Conservation (phyloP, 1,140 invertebrate species). For the Holotrichia oblita region DNA sequence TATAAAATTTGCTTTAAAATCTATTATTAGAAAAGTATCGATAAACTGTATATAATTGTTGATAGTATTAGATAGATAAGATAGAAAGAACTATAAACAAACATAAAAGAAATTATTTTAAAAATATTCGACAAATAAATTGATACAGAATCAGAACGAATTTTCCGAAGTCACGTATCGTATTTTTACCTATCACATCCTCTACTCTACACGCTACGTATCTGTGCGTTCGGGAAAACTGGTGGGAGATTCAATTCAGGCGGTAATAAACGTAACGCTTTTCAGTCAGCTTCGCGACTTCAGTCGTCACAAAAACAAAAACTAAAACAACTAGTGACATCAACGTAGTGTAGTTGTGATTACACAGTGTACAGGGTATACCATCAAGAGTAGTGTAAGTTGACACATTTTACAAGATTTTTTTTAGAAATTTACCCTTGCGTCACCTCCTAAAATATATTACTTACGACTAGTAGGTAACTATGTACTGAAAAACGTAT, state of each 20-base stretch:
- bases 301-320: constrained; percentile 24
- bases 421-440: background rate
- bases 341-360: background rate
- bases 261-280: constrained; percentile 6
- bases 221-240: constrained; percentile 6
- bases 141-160: background rate
- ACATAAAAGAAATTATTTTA: background rate
- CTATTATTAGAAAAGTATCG: too few relatives aligned
- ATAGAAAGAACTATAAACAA: background rate
- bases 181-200: background rate
- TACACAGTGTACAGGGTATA: background rate
- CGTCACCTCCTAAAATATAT: background rate
- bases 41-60: too few relatives aligned
- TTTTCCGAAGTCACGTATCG: background rate
- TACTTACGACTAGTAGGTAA: background rate
- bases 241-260: constrained; percentile 27
- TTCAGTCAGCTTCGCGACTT: constrained; percentile 18
- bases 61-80: too few relatives aligned
- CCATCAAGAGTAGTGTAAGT: background rate
- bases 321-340: constrained; percentile 5
- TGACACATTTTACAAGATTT: background rate
- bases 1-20: too few relatives aligned
- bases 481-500: background rate
- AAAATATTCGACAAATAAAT: background rate
- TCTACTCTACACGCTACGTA: background rate